Evolutionary conservation across 1,140 invertebrate species (phyloP), one percentile per base, ranked within the genome.

Genomic region (Telenomus remus): DNA sequence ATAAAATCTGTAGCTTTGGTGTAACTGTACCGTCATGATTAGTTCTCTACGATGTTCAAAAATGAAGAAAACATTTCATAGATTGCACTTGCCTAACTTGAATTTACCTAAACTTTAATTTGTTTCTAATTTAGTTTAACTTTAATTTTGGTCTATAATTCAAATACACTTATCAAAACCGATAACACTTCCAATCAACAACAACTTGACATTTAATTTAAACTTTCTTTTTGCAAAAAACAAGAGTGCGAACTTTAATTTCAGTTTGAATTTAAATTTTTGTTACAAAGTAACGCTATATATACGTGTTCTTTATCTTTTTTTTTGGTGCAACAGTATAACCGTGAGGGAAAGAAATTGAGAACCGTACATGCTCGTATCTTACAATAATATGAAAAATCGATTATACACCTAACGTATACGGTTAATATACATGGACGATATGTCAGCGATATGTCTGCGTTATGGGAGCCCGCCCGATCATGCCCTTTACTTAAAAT

Each of bases 361-460:
- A 13, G 37, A 74, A 73, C 55, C 44, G 27, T 66, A 66, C 55
- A 66, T 50, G 39, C 33, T 64, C 33, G 47, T 75, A 75, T 69
- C 47, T 75, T 68, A 75, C 59, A 64, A 35, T 69, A 47, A 59
- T 64, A 64, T 64, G 72, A 75, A 69, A 27, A 68, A 27, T 64
- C 15, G 64, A 69, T 53, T 69, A 55, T 70, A 65, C 11, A 70
- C 39, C 54, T 76, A 70, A 70, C 73, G 65, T 65, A 70, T 76
- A 70, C 46, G 50, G 47, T 60, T n/a, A 69, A 63, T 76, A 65
- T 76, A 76, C 65, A 70, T 76, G 60, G 65, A 70, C 65, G 59
- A 69, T 70, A 76, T 63, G 56, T 76, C 55, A 70, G 50, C 65
- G 65, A 76, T 76, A 76, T 70, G 60, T 76, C 12, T 76, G 73